A percentile compares a stretch with the other conserved stretches of the same genome.
Evolutionary conservation across 2,888 invertebrate genomes (phyloP).

Genomic region (Nineta flava): DNA sequence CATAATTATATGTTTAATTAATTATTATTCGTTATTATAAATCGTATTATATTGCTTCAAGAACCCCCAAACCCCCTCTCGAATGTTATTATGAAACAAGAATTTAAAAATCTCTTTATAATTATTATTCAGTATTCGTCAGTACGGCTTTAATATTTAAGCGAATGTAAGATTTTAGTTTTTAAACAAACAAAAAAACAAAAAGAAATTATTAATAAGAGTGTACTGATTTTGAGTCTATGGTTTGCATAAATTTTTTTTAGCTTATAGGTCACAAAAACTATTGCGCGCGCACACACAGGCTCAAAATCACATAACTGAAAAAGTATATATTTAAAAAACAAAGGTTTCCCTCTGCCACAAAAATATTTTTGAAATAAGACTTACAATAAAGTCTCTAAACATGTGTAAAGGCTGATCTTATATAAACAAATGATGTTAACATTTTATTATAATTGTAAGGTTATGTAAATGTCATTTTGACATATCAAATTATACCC

Average conservation of each 20-base stretch:
- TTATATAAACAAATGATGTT: too few species aligned
- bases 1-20: background rate
- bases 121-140: background rate
- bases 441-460: too few species aligned
- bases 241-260: background rate
- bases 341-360: background rate
- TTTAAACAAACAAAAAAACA: background rate
- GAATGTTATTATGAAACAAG: background rate
- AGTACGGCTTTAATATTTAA: slow-evolving; percentile 3
- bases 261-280: slow-evolving; percentile 1
- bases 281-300: background rate
- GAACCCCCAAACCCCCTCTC: background rate
- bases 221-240: background rate
- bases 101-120: background rate
- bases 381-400: background rate
- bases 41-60: background rate
- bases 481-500: too few species aligned
- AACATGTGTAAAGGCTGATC: background rate
- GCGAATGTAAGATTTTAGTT: background rate
- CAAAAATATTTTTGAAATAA: background rate
- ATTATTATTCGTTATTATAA: background rate
- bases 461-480: too few species aligned
- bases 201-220: background rate
- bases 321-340: background rate
- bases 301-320: background rate